phyloP scores from a whole-genome alignment of 2,113 vertebrate genomes.

The Halcyon malimbica region DNA sequence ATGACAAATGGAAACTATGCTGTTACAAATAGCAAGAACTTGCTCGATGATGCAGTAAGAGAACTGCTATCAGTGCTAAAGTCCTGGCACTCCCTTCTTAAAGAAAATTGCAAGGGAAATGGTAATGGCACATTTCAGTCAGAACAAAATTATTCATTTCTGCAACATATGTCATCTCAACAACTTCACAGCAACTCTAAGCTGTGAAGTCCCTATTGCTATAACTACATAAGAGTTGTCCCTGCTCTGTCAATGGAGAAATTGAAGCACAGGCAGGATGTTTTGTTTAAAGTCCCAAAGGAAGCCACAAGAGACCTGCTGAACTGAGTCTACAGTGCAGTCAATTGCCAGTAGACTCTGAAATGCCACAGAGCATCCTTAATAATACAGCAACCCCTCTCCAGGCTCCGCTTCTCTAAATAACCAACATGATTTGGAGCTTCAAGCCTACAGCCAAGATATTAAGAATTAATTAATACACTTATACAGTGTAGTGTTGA shows the following conservation, averaged over 20 bases:
- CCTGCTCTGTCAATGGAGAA: not conserved
- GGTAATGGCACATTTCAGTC: not conserved
- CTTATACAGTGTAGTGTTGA: not conserved
- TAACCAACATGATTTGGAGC: not conserved
- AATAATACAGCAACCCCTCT: not conserved
- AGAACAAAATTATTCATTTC: not conserved
- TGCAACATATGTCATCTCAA: not conserved
- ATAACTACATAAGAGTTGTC: not conserved
- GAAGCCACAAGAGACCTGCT: not conserved
- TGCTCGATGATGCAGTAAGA: not conserved
- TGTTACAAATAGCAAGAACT: constrained; percentile 1
- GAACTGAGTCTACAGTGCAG: not conserved
- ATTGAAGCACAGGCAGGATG: not conserved
- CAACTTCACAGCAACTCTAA: not conserved
- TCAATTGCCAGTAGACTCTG: not conserved
- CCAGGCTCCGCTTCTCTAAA: not conserved
- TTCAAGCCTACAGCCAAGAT: not conserved
- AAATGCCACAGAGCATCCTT: not conserved
- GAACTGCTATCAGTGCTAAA: not conserved
- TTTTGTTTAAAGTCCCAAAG: not conserved
- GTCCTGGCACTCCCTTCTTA: not conserved
- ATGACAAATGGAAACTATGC: constrained; percentile 55
- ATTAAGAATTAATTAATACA: not conserved
- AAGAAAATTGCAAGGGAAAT: not conserved
- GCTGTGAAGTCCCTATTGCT: not conserved